Conservation (phyloP, 2,888 invertebrate species). For the Stenodera caucasica region DNA sequence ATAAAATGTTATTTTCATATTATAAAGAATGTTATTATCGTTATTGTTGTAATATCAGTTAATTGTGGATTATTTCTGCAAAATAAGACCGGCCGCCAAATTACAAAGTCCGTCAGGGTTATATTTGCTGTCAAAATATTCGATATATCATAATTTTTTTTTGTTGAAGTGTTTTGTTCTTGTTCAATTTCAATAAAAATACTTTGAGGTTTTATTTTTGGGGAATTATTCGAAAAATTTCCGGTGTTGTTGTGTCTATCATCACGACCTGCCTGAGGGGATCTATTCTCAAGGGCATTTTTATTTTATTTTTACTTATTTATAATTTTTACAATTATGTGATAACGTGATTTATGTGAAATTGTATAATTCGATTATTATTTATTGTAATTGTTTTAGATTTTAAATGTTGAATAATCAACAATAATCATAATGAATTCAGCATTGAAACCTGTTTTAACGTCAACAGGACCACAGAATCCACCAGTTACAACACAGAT, state of each 20-base stretch:
- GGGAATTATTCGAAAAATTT: conserved; percentile 4
- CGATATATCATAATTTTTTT: not conserved
- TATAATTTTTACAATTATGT: not conserved
- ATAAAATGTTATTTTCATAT: conserved; percentile 9
- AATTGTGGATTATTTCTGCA: not conserved
- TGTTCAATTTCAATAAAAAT: not conserved
- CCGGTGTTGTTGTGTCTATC: not conserved
- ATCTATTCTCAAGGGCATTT: conserved; percentile 27
- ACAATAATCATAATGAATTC: conserved; percentile 60
- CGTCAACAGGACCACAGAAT: conserved; percentile 56
- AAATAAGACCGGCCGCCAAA: conserved; percentile 3
- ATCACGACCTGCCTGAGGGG: not conserved
- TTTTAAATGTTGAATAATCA: conserved; percentile 28
- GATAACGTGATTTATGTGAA: not conserved
- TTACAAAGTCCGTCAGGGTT: conserved; percentile 12
- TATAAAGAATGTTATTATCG: conserved; percentile 4
- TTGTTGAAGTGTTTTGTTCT: not conserved
- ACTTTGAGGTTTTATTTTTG: not conserved
- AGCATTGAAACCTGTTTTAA: conserved; percentile 63
- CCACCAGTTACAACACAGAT: conserved; percentile 41
- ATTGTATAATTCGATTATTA: too few relatives aligned
- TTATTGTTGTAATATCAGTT: not conserved
- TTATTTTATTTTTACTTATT: conserved; percentile 15
- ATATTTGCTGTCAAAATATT: conserved; percentile 13
- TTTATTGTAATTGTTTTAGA: conserved; percentile 1